Evolutionary conservation across 1,140 invertebrate species (phyloP).

Genomic region (Cyclargus thomasi): DNA sequence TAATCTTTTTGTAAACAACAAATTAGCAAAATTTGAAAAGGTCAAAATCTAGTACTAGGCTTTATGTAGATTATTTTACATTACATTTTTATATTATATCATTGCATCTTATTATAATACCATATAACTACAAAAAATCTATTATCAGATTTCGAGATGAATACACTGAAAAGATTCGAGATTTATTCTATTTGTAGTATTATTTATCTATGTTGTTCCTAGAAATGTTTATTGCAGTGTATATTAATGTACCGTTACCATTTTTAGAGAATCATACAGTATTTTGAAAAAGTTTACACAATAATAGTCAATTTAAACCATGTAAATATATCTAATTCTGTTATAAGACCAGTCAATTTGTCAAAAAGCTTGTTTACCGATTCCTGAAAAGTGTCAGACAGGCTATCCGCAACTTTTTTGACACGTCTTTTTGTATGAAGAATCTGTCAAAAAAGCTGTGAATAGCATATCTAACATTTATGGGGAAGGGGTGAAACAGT

Average conservation of each 20-base stretch:
- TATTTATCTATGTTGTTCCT: neutral
- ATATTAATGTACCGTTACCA: neutral
- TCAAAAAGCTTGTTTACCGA: too few species aligned
- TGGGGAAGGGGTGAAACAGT: too few species aligned
- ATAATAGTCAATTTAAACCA: neutral
- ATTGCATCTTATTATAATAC: neutral
- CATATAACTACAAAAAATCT: neutral
- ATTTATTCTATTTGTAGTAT: neutral
- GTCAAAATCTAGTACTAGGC: too few species aligned
- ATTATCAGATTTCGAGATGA: neutral
- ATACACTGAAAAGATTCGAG: neutral
- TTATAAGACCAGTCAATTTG: neutral
- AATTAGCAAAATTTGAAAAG: too few species aligned
- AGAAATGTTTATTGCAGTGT: neutral
- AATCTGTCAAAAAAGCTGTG: too few species aligned
- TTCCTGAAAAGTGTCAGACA: too few species aligned
- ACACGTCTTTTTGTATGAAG: too few species aligned
- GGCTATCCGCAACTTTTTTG: too few species aligned
- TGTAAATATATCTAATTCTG: neutral
- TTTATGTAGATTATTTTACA: too few species aligned
- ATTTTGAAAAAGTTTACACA: neutral
- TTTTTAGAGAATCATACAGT: conserved; percentile 1
- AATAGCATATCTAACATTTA: too few species aligned
- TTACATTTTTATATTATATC: too few species aligned
- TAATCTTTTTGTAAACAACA: too few species aligned